Evolutionary conservation across 2,113 vertebrate species (phyloP), one percentile per base, ranked within the genome.

Genomic region (Ornithorhynchus anatinus): DNA sequence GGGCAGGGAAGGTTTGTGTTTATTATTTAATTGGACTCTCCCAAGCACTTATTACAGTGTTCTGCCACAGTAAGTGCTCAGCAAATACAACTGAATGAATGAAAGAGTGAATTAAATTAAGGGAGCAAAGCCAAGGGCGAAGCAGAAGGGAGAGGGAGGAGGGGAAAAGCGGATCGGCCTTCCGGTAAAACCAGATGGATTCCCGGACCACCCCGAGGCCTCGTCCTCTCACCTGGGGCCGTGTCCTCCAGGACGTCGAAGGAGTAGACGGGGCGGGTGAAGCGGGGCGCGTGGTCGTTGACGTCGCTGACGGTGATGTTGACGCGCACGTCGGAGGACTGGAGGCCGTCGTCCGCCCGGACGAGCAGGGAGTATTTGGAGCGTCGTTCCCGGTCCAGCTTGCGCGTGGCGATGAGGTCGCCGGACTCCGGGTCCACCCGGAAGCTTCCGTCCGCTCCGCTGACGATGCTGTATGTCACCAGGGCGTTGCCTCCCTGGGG

Each of bases 401-500:
- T 94, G 84, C 86, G 94, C 52, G 96, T 97, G 31, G 97, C 98
- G 5, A 96, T 94, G 76, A 99, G 92, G 31, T 99, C 98, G 2
- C 98, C 98, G 0, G 97, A 98, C 56, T 98, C 95, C 0, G 98
- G 97, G 85, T 99, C 97, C 1, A 99, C 91, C 8, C 95, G 95
- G 80, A 99, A 99, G 69, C 96, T 99, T 72, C 98, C 96, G 14
- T 99, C 98, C 0, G 98, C 96, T 2, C 97, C 98, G 0, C 96
- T 99, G 85, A 99, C 95, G 75, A 99, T 99, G 9, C 96, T 94
- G 76, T 99, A 99, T 0, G 98, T 99, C 63, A 99, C 96, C 0
- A 99, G 90, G 37, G 98, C 98, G 23, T 99, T 99, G 17, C 96
- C 95, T 71, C 98, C 98, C 98, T 98, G 71, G 32, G 82, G 2